A percentile compares a stretch with the other conserved stretches of the same genome.
Evolutionary conservation across 2,113 vertebrate genomes (phyloP).

Genomic region (Leucoraja erinaceus): DNA sequence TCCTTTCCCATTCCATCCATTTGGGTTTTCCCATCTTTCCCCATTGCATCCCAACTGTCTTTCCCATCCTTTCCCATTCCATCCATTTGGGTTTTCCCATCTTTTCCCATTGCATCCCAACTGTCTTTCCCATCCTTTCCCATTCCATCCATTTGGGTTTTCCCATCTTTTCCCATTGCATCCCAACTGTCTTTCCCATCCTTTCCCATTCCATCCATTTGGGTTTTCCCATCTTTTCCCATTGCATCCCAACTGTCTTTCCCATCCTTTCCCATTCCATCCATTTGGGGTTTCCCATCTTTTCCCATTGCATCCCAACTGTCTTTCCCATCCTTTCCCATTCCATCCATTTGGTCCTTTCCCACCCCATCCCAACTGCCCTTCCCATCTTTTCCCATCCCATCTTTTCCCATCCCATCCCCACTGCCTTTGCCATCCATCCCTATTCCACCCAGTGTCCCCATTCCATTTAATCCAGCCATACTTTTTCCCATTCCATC

Average conservation of each 20-base stretch:
- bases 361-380: neutral
- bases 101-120: neutral
- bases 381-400: neutral
- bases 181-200: neutral
- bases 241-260: too few relatives aligned
- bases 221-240: too few relatives aligned
- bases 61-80: neutral
- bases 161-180: neutral
- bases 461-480: too few relatives aligned
- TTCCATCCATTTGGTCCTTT: neutral
- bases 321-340: neutral
- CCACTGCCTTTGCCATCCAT: neutral
- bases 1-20: slow-evolving; percentile 32
- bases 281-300: too few relatives aligned
- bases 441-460: too few relatives aligned
- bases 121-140: neutral
- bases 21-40: too few relatives aligned
- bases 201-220: too few relatives aligned
- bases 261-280: too few relatives aligned
- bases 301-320: neutral
- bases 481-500: too few relatives aligned
- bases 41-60: neutral
- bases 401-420: too few relatives aligned
- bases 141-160: neutral
- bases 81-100: too few relatives aligned